Conservation (phyloP, 1,140 invertebrate species). For the Harpegnathos saltator region DNA sequence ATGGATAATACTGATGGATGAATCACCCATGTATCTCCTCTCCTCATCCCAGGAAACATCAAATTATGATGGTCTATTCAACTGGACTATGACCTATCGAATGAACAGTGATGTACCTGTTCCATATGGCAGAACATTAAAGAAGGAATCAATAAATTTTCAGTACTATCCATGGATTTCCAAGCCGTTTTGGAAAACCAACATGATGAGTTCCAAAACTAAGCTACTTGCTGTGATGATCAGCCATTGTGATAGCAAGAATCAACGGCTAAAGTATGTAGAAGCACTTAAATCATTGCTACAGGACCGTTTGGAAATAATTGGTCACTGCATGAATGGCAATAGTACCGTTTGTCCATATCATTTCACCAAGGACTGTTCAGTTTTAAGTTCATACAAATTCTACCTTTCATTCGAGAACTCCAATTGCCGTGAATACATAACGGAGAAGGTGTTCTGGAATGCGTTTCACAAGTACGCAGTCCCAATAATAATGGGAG, state of each 20-base stretch:
- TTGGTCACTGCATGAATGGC: constrained; percentile 78
- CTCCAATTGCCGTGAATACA: constrained; percentile 89
- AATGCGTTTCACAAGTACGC: constrained; percentile 88
- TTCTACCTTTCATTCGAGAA: constrained; percentile 94
- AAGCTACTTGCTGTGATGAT: constrained; percentile 87
- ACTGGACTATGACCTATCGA: constrained; percentile 92
- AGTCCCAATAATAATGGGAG: constrained; percentile 91
- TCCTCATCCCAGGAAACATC: constrained; percentile 79
- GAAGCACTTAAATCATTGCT: constrained; percentile 85
- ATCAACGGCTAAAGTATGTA: constrained; percentile 88
- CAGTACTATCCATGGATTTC: background rate
- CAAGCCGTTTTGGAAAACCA: constrained; percentile 55
- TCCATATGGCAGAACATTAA: constrained; percentile 88
- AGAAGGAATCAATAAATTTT: background rate
- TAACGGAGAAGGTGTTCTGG: constrained; percentile 91
- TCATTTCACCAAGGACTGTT: constrained; percentile 87
- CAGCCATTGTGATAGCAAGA: constrained; percentile 88
- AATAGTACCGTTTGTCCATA: constrained; percentile 86
- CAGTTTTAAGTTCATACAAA: constrained; percentile 87
- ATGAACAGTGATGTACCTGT: constrained; percentile 90
- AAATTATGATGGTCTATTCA: constrained; percentile 88
- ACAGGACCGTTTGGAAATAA: constrained; percentile 73
- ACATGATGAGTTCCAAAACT: constrained; percentile 67
- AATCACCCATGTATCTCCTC: constrained; percentile 87
- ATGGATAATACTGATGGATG: constrained; percentile 89